Percentiles rank a stretch among this genome's conserved stretches.
Conservation (phyloP, 1,140 invertebrate species). For the Drosophila sulfurigaster region DNA sequence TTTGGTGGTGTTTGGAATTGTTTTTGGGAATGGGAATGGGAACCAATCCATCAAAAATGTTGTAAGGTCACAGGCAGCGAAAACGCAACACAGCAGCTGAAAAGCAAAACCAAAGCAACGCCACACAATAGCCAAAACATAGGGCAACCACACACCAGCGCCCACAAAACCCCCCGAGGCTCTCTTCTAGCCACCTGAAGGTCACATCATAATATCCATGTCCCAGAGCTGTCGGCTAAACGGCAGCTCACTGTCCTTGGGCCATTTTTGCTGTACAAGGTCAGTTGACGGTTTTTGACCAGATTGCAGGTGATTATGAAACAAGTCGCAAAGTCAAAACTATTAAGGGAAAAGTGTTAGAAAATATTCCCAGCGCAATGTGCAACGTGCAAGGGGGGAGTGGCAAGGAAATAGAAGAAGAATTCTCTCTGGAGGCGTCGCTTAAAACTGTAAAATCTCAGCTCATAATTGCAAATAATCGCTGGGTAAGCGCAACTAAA, state of each 20-base stretch:
- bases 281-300: constrained; percentile 45
- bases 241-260: constrained; percentile 60
- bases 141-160: constrained; percentile 46
- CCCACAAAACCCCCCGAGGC: constrained; percentile 70
- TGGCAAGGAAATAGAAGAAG: background rate
- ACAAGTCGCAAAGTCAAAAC: constrained; percentile 71
- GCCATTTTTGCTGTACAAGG: constrained; percentile 38
- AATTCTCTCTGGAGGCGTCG: constrained; percentile 9
- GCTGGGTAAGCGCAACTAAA: constrained; percentile 70
- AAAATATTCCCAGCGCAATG: constrained; percentile 5
- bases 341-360: constrained; percentile 28
- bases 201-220: constrained; percentile 12
- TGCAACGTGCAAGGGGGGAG: background rate
- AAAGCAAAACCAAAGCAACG: constrained; percentile 59
- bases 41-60: constrained; percentile 70
- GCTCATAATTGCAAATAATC: constrained; percentile 82
- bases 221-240: background rate
- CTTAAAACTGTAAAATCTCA: constrained; percentile 63
- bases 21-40: constrained; percentile 8
- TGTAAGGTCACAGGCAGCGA: constrained; percentile 26
- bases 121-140: constrained; percentile 69
- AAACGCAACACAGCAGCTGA: constrained; percentile 12
- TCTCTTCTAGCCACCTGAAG: constrained; percentile 20
- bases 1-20: background rate
- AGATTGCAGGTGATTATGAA: constrained; percentile 56